phyloP scores from a whole-genome alignment of 2,888 invertebrate species.

The Troides oblongomaculatus region DNA sequence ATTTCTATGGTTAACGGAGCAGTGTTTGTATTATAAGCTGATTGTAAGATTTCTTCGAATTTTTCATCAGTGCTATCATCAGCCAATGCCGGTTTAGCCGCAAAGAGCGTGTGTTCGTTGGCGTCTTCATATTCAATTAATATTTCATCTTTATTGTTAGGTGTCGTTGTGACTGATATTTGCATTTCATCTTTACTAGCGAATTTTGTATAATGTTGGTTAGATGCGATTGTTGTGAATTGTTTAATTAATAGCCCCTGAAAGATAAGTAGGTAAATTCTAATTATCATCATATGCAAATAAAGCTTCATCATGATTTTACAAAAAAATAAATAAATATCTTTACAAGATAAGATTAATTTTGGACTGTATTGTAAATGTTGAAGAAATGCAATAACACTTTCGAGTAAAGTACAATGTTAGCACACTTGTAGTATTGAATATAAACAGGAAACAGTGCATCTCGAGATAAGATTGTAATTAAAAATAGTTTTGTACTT shows the following conservation, averaged over 20 bases:
- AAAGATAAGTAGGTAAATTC: conserved; percentile 41
- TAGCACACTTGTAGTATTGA: conserved; percentile 29
- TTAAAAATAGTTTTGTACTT: conserved; percentile 11
- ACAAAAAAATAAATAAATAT: background rate
- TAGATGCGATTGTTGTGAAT: conserved; percentile 69
- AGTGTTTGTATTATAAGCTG: conserved; percentile 49
- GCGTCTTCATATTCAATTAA: conserved; percentile 70
- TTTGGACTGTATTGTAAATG: conserved; percentile 12
- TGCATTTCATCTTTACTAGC: conserved; percentile 49
- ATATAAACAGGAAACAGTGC: conserved; percentile 24
- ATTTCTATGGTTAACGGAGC: conserved; percentile 38
- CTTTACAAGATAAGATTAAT: conserved; percentile 8
- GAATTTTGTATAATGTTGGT: conserved; percentile 66
- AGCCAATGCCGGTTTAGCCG: conserved; percentile 58
- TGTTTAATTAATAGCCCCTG: conserved; percentile 76
- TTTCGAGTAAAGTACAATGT: background rate
- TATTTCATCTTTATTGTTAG: conserved; percentile 56
- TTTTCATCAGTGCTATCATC: conserved; percentile 67
- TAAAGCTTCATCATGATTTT: background rate
- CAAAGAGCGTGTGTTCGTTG: conserved; percentile 55
- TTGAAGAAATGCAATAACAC: conserved; percentile 3
- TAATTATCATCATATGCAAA: background rate
- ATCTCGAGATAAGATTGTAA: conserved; percentile 2
- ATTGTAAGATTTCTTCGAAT: conserved; percentile 66
- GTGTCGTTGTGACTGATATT: conserved; percentile 57